Conservation (phyloP, 2,888 invertebrate species). For the Neocrepidodera transversa region DNA sequence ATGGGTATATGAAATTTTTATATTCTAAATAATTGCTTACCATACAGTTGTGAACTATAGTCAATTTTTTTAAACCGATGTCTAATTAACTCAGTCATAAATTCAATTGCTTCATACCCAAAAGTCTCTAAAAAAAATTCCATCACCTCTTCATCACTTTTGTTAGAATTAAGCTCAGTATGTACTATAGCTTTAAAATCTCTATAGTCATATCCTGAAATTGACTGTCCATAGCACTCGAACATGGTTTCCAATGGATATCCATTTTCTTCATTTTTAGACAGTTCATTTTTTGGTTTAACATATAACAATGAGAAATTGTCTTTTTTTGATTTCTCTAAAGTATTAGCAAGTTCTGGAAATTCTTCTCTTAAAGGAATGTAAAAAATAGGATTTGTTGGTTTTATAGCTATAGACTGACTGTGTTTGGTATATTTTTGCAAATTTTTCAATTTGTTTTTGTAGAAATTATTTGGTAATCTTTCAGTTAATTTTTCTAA, state of each 20-base stretch:
- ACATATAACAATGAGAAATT: slow-evolving; percentile 42
- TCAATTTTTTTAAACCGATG: slow-evolving; percentile 49
- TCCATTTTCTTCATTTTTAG: slow-evolving; percentile 14
- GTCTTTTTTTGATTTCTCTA: slow-evolving; percentile 38
- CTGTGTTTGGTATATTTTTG: slow-evolving; percentile 26
- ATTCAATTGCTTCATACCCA: slow-evolving; percentile 74
- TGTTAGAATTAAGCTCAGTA: slow-evolving; percentile 47
- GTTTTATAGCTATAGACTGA: slow-evolving; percentile 25
- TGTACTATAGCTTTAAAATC: slow-evolving; percentile 49
- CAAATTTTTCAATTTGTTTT: slow-evolving; percentile 14
- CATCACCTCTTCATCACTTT: slow-evolving; percentile 68
- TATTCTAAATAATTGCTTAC: slow-evolving; percentile 24
- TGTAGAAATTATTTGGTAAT: slow-evolving; percentile 43
- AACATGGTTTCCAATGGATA: slow-evolving; percentile 47
- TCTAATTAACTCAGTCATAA: slow-evolving; percentile 55
- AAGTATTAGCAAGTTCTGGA: slow-evolving; percentile 42
- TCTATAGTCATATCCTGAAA: slow-evolving; percentile 48
- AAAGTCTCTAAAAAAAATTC: slow-evolving; percentile 87
- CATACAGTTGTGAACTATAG: slow-evolving; percentile 38
- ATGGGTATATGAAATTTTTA: background rate
- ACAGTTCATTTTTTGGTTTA: slow-evolving; percentile 33
- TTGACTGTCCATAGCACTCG: slow-evolving; percentile 45
- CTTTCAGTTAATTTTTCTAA: slow-evolving; percentile 45
- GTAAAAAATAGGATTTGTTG: slow-evolving; percentile 45
- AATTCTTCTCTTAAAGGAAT: slow-evolving; percentile 48